Conservation (phyloP, 2,797 vertebrate species). For the Alauda arvensis region DNA sequence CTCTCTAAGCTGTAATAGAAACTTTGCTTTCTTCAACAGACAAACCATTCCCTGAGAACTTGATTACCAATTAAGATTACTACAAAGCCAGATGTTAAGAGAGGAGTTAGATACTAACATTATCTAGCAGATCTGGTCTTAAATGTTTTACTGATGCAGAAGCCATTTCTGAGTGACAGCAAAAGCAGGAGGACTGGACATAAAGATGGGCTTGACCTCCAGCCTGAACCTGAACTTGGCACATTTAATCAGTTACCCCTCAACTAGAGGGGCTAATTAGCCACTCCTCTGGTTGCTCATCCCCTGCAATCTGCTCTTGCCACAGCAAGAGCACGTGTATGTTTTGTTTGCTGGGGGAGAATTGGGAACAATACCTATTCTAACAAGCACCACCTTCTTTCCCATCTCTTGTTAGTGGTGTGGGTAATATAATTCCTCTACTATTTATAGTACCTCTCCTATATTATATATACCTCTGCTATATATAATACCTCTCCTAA, state of each 20-base stretch:
- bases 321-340: fast-evolving
- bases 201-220: not conserved
- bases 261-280: not conserved
- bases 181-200: not conserved
- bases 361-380: not conserved
- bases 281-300: not conserved
- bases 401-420: not conserved
- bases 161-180: not conserved
- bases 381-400: not conserved
- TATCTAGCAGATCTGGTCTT: not conserved
- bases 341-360: not conserved
- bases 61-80: not conserved
- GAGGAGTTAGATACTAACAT: not conserved
- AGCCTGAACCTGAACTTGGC: not conserved
- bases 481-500: not conserved
- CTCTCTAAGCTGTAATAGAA: not conserved
- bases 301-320: not conserved
- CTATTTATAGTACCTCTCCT: not conserved
- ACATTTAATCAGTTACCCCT: not conserved
- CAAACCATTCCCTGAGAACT: not conserved
- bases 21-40: not conserved
- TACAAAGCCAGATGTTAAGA: not conserved
- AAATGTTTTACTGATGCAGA: not conserved
- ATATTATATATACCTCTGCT: not conserved
- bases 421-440: not conserved